Conservation (phyloP, 2,113 vertebrate species). For the Ailuropoda melanoleuca region DNA sequence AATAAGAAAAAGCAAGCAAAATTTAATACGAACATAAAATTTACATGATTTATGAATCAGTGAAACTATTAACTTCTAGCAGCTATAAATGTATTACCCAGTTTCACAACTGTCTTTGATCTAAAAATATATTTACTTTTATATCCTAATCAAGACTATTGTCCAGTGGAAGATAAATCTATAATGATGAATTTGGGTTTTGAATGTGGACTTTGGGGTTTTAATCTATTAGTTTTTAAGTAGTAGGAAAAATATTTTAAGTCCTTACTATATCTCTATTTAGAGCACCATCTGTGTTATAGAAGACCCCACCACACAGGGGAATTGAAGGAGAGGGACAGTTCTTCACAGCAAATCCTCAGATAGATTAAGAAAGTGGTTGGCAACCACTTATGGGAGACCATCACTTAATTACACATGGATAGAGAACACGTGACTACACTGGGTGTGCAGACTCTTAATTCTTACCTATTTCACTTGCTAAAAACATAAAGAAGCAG, state of each 20-base stretch:
- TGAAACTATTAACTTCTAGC: conserved; percentile 14
- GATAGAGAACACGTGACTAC: neutral
- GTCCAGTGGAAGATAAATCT: neutral
- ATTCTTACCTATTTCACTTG: neutral
- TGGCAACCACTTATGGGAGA: neutral
- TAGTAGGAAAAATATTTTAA: neutral
- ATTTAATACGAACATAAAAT: neutral
- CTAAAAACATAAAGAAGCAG: neutral
- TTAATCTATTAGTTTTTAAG: conserved; percentile 45
- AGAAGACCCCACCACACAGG: neutral
- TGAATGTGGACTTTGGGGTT: neutral
- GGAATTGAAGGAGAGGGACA: neutral
- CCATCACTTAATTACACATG: neutral
- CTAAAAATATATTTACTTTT: conserved; percentile 35
- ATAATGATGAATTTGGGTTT: neutral
- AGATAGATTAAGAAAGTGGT: neutral
- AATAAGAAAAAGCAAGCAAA: conserved; percentile 44
- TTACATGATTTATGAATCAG: conserved; percentile 12
- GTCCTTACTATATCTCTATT: neutral
- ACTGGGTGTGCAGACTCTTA: neutral
- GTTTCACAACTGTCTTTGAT: conserved; percentile 23
- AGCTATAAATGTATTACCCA: conserved; percentile 27
- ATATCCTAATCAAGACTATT: conserved; percentile 17
- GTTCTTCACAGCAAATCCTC: conserved; percentile 2
- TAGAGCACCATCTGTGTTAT: neutral